phyloP scores from a whole-genome alignment of 2,888 invertebrate genomes.

The Mythimna pallens region DNA sequence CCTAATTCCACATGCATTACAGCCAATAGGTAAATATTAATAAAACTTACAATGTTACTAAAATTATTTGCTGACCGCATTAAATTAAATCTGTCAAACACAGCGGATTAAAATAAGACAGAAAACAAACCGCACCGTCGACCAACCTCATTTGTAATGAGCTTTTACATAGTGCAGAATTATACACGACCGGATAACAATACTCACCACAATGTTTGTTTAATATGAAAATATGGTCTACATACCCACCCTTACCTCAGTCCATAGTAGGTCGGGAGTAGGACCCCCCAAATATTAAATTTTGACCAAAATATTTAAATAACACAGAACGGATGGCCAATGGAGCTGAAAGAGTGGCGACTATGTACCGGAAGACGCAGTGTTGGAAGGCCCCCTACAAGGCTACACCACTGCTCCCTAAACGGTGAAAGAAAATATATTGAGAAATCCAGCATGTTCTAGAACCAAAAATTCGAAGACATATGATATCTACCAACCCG shows the following conservation, averaged over 20 bases:
- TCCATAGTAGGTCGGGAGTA: no score
- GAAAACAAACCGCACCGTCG: constrained; percentile 68
- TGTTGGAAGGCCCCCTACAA: no score
- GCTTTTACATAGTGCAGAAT: constrained; percentile 71
- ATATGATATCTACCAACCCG: no score
- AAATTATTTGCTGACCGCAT: constrained; percentile 66
- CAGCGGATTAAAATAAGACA: constrained; percentile 74
- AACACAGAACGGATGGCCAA: no score
- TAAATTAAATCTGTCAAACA: constrained; percentile 74
- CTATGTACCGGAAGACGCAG: no score
- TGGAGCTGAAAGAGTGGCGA: no score
- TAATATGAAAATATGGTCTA: constrained; percentile 64
- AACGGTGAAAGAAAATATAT: no score
- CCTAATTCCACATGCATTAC: constrained; percentile 22
- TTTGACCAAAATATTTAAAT: constrained; percentile 50
- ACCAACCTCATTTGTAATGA: constrained; percentile 78
- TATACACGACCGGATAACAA: constrained; percentile 70
- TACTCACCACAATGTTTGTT: constrained; percentile 69
- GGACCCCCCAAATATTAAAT: constrained; percentile 45
- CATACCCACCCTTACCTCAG: constrained; percentile 2
- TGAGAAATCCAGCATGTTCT: no score
- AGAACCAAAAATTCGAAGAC: no score
- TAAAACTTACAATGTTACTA: constrained; percentile 33
- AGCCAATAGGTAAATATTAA: constrained; percentile 29
- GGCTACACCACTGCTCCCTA: no score